phyloP scores from a whole-genome alignment of 2,113 vertebrate genomes.

The Notothenia coriiceps region DNA sequence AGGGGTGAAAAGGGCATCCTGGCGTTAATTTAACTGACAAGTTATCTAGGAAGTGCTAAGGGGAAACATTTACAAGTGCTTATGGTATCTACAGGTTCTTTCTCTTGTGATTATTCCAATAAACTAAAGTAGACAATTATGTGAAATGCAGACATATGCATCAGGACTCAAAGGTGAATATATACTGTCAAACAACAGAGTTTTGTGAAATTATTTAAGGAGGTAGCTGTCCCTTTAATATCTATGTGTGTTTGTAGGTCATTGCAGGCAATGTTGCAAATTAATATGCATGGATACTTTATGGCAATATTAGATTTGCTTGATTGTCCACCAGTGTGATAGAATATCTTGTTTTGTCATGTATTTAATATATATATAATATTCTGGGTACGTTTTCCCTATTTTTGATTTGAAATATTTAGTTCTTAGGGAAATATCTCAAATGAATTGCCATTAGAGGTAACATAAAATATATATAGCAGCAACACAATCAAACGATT shows the following conservation, averaged over 20 bases:
- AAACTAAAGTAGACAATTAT: not conserved
- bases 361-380: not conserved
- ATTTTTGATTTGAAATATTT: not conserved
- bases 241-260: conserved; percentile 20
- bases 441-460: not conserved
- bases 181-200: not conserved
- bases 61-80: not conserved
- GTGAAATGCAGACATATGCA: no score
- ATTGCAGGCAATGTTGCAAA: conserved; percentile 19
- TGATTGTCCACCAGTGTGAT: not conserved
- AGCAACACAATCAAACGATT: not conserved
- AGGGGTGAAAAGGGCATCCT: conserved; percentile 41
- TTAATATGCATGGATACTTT: conserved; percentile 22
- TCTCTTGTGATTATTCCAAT: not conserved
- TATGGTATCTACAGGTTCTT: not conserved
- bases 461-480: not conserved
- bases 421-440: not conserved
- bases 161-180: no score
- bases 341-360: not conserved
- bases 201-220: not conserved
- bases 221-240: conserved; percentile 2
- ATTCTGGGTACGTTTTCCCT: not conserved
- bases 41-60: not conserved
- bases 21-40: conserved; percentile 54
- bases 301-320: conserved; percentile 3